Base-by-base conservation (phyloP, 2,797 vertebrate genomes). In the Oreochromis mossambicus region DNA sequence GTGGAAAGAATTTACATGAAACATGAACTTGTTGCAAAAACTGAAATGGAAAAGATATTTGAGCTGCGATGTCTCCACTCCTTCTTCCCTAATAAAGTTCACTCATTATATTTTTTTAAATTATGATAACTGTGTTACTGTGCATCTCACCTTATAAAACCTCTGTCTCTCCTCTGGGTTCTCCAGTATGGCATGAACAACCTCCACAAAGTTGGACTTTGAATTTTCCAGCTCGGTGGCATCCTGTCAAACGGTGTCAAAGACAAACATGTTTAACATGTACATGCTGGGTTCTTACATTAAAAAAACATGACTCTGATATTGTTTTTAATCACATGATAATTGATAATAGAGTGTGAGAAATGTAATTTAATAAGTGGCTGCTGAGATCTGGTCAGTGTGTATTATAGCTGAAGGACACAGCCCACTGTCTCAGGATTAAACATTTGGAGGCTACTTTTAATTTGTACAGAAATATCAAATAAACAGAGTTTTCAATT, bases 101-200 rank as follows among this genome's bases (percentile, higher is more conserved):
- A 12, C 0, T 63, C 32, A 12, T 36, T 36, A 63, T 10, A 36
- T n/a, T 12, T 63, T 63, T 36, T 63, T 63, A 6, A 26, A 43
- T 26, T 68, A 43, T 68, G 9, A 12, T 19, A 12, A 19, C 76
- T 6, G n/a, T 77, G 56, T 61, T 29, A 9, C n/a, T 0, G 3
- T 29, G 54, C 1, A 2, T 79, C 82, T 76, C 29, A 92, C 88
- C 80, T 50, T 76, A 48, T 90, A 90, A 82, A 92, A 89, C n/a
- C 38, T 34, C 38, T 8, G 17, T 32, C 80, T 83, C 32, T 86
- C 79, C 9, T 80, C 76, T 14, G 70, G 7, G 77, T 87, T 82
- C 1, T 81, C 14, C 1, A 92, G 77, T 75, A 91, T 73, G n/a
- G 82, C 21, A n/a, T 81, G 36, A 83, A 90, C 81, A 52, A 87